phyloP scores from a whole-genome alignment of 2,888 invertebrate species.

The Stenoptilia bipunctidactyla region DNA sequence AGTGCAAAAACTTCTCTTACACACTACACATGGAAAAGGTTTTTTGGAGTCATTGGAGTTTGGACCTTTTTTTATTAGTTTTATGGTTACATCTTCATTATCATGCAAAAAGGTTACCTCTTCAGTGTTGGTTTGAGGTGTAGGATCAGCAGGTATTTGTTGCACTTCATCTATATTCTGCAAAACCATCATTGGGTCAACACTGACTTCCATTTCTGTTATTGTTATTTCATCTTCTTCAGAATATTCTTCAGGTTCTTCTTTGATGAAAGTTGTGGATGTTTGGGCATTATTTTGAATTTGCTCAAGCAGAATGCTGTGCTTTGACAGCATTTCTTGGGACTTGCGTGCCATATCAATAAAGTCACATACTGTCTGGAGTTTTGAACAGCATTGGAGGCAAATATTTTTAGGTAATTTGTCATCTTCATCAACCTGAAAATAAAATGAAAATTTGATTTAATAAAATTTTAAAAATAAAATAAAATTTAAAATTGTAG shows the following conservation, averaged over 20 bases:
- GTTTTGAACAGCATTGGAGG: conserved; percentile 72
- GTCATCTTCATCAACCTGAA: conserved; percentile 75
- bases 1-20: conserved; percentile 65
- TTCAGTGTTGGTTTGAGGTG: conserved; percentile 16
- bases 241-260: conserved; percentile 22
- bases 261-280: conserved; percentile 20
- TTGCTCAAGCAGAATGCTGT: conserved; percentile 31
- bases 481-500: too few relatives aligned
- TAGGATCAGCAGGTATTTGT: conserved; percentile 21
- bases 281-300: conserved; percentile 9
- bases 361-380: conserved; percentile 77
- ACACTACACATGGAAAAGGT: conserved; percentile 68
- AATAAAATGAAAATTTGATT: conserved; percentile 9
- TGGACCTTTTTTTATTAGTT: conserved; percentile 33
- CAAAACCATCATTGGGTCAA: conserved; percentile 78
- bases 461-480: too few relatives aligned
- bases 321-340: conserved; percentile 67
- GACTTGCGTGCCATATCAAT: conserved; percentile 75
- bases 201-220: conserved; percentile 76
- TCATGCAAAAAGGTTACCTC: conserved; percentile 34
- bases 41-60: conserved; percentile 31
- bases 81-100: conserved; percentile 43
- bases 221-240: conserved; percentile 34
- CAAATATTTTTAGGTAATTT: conserved; percentile 79
- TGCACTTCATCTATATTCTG: conserved; percentile 64